Conservation (phyloP, 2,113 vertebrate genomes). For the Mirza zaza region DNA sequence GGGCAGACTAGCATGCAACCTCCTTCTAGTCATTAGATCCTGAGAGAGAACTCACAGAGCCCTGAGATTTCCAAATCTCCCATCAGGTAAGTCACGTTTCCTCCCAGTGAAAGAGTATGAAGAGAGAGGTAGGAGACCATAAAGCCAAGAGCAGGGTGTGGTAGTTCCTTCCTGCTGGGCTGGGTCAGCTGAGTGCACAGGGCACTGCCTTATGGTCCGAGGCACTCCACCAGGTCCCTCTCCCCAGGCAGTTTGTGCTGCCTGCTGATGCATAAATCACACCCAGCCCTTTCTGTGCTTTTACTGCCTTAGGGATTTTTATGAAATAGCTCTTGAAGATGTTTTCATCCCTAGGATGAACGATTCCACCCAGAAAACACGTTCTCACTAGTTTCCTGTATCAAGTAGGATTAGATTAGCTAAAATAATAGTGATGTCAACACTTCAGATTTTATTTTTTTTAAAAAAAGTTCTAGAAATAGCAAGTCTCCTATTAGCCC, state of each 20-base stretch:
- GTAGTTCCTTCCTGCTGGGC: not conserved
- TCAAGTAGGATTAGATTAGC: not conserved
- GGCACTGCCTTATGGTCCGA: no score
- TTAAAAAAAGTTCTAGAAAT: not conserved
- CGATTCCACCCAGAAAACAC: not conserved
- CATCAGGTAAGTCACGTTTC: not conserved
- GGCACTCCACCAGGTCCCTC: not conserved
- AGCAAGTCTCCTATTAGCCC: not conserved
- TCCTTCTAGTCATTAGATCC: not conserved
- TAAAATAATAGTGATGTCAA: not conserved
- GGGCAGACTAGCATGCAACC: not conserved
- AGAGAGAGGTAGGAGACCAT: not conserved
- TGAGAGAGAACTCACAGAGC: not conserved
- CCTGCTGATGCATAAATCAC: not conserved
- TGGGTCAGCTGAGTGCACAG: not conserved
- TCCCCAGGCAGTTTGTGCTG: not conserved
- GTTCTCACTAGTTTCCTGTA: not conserved
- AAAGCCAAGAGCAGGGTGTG: not conserved
- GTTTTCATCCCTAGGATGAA: not conserved
- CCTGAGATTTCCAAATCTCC: not conserved
- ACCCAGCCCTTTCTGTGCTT: not conserved
- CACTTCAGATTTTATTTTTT: constrained; percentile 6
- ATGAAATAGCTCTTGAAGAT: not conserved
- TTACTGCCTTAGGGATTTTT: not conserved
- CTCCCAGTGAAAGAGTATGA: not conserved